Percentiles rank a stretch among this genome's conserved stretches.
Conservation (phyloP, 2,888 invertebrate genomes). For the Vannuccia rotundouncinata region DNA sequence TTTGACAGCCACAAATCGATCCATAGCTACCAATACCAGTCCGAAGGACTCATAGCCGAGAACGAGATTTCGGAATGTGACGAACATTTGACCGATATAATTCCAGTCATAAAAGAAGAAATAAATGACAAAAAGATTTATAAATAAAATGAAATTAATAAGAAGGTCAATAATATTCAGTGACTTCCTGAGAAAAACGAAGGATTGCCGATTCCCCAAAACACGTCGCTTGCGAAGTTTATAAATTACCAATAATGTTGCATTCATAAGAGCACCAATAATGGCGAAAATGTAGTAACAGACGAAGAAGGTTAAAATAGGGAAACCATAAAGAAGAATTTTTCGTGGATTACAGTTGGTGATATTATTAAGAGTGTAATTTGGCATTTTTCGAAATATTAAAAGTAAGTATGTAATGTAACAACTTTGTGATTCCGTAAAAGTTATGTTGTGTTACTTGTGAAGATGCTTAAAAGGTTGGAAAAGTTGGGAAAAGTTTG, state of each 20-base stretch:
- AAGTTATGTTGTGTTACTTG: no score
- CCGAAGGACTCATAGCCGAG: neutral
- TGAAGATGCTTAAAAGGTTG: no score
- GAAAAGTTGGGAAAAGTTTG: no score
- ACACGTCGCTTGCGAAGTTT: neutral
- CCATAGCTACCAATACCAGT: neutral
- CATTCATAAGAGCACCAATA: neutral
- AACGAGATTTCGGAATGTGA: neutral
- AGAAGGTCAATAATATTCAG: neutral
- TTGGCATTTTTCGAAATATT: no score
- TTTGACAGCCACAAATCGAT: neutral
- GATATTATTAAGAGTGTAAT: no score
- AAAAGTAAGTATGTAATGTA: no score
- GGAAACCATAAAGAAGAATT: no score
- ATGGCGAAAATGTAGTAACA: neutral
- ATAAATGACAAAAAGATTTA: neutral
- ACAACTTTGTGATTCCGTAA: no score
- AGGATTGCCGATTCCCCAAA: neutral
- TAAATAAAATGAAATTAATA: neutral
- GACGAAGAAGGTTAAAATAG: neutral
- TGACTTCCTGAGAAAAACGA: neutral
- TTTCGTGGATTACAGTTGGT: no score
- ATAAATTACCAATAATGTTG: neutral
- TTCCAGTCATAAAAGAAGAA: neutral
- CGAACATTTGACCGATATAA: neutral